Conservation (phyloP, 23 tunicate genomes). For the Aplidium turbinatum region DNA sequence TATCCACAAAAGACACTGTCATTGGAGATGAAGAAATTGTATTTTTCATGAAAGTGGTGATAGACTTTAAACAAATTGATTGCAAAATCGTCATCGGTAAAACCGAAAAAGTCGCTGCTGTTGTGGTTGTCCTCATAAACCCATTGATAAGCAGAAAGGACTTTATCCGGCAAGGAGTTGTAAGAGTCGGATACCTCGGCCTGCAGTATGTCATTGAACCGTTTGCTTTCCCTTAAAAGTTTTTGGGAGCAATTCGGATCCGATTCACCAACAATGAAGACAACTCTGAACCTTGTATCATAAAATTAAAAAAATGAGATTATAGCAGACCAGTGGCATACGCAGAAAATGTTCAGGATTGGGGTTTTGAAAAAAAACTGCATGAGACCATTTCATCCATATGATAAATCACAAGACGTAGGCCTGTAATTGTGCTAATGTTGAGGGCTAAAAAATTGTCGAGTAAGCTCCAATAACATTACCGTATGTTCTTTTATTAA, state of each 20-base stretch:
- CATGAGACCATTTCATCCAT: background rate
- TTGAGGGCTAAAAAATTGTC: too few relatives aligned
- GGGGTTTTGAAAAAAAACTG: background rate
- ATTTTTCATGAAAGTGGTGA: slow-evolving; percentile 32
- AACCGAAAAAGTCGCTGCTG: slow-evolving; percentile 49
- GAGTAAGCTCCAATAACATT: too few relatives aligned
- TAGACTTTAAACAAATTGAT: slow-evolving; percentile 44
- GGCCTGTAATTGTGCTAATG: too few relatives aligned
- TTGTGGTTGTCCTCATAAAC: slow-evolving; percentile 35
- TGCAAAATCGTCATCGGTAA: slow-evolving; percentile 81
- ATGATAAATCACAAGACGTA: too few relatives aligned
- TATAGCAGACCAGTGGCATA: background rate
- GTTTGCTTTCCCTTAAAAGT: slow-evolving; percentile 42
- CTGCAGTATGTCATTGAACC: slow-evolving; percentile 77
- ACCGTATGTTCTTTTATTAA: too few relatives aligned
- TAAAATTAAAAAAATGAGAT: background rate
- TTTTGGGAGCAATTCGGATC: slow-evolving; percentile 17
- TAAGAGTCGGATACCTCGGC: slow-evolving; percentile 74
- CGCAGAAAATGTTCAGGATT: too few relatives aligned
- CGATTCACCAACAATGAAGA: slow-evolving; percentile 60
- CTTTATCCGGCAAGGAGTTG: slow-evolving; percentile 52
- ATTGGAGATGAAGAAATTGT: background rate
- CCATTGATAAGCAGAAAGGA: slow-evolving; percentile 69
- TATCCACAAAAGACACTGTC: slow-evolving; percentile 60
- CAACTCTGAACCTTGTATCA: slow-evolving; percentile 60